Evolutionary conservation across 1,140 invertebrate species (phyloP), one percentile per base, ranked within the genome.

Genomic region (Rhyzopertha dominica): DNA sequence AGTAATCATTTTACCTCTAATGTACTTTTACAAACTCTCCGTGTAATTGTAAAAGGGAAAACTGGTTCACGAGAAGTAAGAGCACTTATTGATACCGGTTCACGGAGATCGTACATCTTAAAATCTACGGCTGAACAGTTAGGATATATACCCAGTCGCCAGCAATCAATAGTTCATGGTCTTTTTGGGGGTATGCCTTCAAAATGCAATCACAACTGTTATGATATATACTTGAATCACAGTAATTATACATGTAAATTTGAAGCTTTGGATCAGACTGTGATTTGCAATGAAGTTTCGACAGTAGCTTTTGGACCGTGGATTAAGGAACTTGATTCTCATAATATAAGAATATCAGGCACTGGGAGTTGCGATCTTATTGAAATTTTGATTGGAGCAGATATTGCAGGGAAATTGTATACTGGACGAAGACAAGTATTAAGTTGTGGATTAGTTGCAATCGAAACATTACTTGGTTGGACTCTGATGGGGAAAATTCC

Each of bases 401-500:
- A 67, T 38, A 19, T 65, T 13, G 49, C 51, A 4, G 61, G 56
- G 10, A 61, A 55, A 40, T 36, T 65, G 5, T 31, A 59, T 0
- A 66, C 67, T 0, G 52, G 42, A 3, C n/a, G 19, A 22, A 24
- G 38, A 8, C 19, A 56, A 10, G 2, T 26, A 5, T 36, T 58
- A 14, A 20, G 16, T 28, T 32, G 34, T 43, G 53, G 59, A 3
- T 30, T 49, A 5, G 43, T 36, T 0, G 61, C 58, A 1, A 46
- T 63, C 0, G 58, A 67, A 39, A 61, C 61, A 10, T 20, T 8
- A 10, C 36, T 66, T 0, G 61, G 62, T 5, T 67, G 60, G 61
- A 57, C 54, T 0, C 0, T 66, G 1, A 53, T 58, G 38, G 61
- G 65, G 8, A 51, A 54, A 20, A 18, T 30, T n/a, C 23, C 42